These are phyloP conservation scores for Zygogramma bicolorata DNA, from an alignment of 2,888 invertebrate genomes.

Conservation along the genomic window DNA sequence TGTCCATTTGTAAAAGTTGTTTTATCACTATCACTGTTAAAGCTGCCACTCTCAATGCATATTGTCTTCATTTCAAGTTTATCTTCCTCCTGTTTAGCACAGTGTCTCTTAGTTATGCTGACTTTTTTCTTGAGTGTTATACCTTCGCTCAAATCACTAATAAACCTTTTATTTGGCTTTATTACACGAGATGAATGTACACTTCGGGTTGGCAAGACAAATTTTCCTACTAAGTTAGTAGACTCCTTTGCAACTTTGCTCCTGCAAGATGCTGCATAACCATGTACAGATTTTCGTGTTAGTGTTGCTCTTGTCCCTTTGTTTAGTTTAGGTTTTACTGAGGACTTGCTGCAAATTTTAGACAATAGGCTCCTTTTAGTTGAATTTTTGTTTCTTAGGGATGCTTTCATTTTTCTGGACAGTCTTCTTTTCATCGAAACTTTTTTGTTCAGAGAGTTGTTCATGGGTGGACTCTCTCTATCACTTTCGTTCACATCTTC, in stretches of 20 bases:
- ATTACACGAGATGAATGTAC: conserved; percentile 88
- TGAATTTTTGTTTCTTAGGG: conserved; percentile 54
- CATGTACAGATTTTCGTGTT: conserved; percentile 46
- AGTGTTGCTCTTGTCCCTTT: conserved; percentile 46
- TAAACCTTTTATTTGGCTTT: conserved; percentile 88
- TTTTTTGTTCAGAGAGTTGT: conserved; percentile 65
- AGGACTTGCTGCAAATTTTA: conserved; percentile 55
- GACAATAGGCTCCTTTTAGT: conserved; percentile 56
- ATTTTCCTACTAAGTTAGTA: conserved; percentile 70
- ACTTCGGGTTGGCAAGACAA: conserved; percentile 84
- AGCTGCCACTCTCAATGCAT: conserved; percentile 41
- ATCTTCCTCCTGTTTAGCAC: conserved; percentile 44
- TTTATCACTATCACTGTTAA: conserved; percentile 49
- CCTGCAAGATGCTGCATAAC: conserved; percentile 44
- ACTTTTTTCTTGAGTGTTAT: conserved; percentile 62
- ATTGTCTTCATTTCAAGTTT: conserved; percentile 37
- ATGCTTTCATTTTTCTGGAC: conserved; percentile 56
- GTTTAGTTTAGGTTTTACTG: conserved; percentile 50
- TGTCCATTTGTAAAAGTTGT: conserved; percentile 70
- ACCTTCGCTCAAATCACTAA: conserved; percentile 69
- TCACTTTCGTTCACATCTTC: conserved; percentile 64
- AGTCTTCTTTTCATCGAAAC: conserved; percentile 56
- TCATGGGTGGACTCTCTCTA: conserved; percentile 66
- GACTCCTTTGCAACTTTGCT: conserved; percentile 51
- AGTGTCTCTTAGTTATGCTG: conserved; percentile 53